Conservation (phyloP, 1,140 invertebrate species). For the Holcopasites calliopsidis region DNA sequence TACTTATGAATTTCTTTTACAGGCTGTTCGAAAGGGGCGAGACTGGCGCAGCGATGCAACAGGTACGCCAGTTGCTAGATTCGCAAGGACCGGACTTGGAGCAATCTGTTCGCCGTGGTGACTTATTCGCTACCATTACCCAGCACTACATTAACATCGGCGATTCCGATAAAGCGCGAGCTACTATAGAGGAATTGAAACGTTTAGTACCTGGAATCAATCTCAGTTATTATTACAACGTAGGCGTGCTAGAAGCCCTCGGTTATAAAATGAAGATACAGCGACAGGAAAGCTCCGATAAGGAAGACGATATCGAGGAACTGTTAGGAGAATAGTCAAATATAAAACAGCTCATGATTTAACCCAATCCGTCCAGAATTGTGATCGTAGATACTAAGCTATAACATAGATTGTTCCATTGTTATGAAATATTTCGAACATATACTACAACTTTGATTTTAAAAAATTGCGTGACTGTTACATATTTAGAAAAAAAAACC, state of each 20-base stretch:
- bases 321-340: slow-evolving; percentile 70
- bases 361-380: slow-evolving; percentile 36
- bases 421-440: slow-evolving; percentile 5
- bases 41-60: slow-evolving; percentile 79
- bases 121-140: slow-evolving; percentile 81
- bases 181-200: slow-evolving; percentile 73
- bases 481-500: slow-evolving; percentile 40
- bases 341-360: not conserved
- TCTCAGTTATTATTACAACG: slow-evolving; percentile 74
- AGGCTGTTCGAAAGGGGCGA: slow-evolving; percentile 80
- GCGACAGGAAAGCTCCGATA: slow-evolving; percentile 71
- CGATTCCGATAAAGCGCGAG: slow-evolving; percentile 72
- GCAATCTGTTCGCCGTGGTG: slow-evolving; percentile 79
- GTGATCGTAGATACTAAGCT: slow-evolving; percentile 3
- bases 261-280: slow-evolving; percentile 74
- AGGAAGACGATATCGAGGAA: slow-evolving; percentile 76
- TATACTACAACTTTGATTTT: not conserved
- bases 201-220: slow-evolving; percentile 76
- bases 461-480: not conserved
- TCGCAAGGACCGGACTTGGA: slow-evolving; percentile 79
- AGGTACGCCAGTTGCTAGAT: slow-evolving; percentile 81
- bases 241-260: slow-evolving; percentile 70
- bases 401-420: not conserved
- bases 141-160: slow-evolving; percentile 78
- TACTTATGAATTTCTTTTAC: not conserved